Evolutionary conservation across 2,797 vertebrate genomes (phyloP), one percentile per base, ranked within the genome.

Genomic region (Betta splendens): DNA sequence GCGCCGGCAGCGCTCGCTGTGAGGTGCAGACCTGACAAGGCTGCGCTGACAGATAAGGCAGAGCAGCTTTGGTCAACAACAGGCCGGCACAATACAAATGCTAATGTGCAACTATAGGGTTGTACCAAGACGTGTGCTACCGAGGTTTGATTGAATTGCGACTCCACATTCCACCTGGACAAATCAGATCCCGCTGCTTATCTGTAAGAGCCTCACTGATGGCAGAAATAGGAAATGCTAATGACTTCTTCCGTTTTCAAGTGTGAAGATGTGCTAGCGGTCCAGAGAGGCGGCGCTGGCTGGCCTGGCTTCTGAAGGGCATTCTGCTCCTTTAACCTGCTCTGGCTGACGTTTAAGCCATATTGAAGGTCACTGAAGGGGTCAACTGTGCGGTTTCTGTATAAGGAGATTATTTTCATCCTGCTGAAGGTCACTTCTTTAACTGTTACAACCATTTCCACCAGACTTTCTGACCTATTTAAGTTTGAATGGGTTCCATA

Each of bases 41-140:
- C 85, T 80, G 85, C 47, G 3, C n/a, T 35, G 57, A 64, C 62
- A 81, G 88, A 88, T 88, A 89, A 89, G 81, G 70, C 58, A 40
- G 50, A 51, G 64, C 67, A 44, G 64, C 71, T 69, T 53, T 26
- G 58, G 69, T 77, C 73, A 80, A 80, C 83, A 81, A 73, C 75
- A 29, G 64, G 40, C 59, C 66, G 4, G 33, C 40, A 77, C 77
- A 85, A 85, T 84, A 62, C 57, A 76, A 83, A 87, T 86, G 78
- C 73, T 83, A 84, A 87, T 81, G 66, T 77, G 46, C 54, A 65
- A 52, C 72, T 75, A 71, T 49, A 50, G 75, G 50, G 46, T 56
- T 47, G 66, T 52, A 69, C 70, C 31, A 29, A 72, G 66, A 82
- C 55, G 72, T 79, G 73, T 66, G 58, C 75, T 33, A 8, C 57